phyloP scores from a whole-genome alignment of 2,113 vertebrate species.

The Gymnorhina tibicen region DNA sequence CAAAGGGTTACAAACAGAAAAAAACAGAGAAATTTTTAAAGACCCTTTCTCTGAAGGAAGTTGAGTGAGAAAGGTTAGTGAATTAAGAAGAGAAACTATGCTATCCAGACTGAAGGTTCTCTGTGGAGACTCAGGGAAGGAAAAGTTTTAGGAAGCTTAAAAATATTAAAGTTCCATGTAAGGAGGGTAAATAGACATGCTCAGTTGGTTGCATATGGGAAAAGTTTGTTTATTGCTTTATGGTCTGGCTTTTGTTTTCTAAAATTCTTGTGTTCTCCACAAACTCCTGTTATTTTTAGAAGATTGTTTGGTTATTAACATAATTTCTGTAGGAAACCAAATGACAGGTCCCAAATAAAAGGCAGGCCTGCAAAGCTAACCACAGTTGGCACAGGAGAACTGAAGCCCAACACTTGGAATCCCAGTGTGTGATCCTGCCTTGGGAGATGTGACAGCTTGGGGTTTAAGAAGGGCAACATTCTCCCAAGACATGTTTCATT shows the following conservation, averaged over 20 bases:
- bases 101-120: neutral
- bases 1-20: neutral
- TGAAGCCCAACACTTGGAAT: neutral
- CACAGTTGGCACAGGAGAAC: accelerated
- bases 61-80: neutral
- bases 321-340: neutral
- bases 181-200: neutral
- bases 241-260: neutral
- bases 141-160: neutral
- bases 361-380: neutral
- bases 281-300: neutral
- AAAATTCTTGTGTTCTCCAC: neutral
- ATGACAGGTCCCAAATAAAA: neutral
- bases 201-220: neutral
- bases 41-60: neutral
- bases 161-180: neutral
- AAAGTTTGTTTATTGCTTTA: neutral
- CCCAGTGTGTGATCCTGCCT: neutral
- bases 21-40: neutral
- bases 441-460: neutral
- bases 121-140: neutral
- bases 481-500: neutral
- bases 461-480: neutral
- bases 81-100: neutral
- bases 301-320: neutral